phyloP scores from a whole-genome alignment of 2,797 vertebrate species.

The Chaetodon trifasciatus region DNA sequence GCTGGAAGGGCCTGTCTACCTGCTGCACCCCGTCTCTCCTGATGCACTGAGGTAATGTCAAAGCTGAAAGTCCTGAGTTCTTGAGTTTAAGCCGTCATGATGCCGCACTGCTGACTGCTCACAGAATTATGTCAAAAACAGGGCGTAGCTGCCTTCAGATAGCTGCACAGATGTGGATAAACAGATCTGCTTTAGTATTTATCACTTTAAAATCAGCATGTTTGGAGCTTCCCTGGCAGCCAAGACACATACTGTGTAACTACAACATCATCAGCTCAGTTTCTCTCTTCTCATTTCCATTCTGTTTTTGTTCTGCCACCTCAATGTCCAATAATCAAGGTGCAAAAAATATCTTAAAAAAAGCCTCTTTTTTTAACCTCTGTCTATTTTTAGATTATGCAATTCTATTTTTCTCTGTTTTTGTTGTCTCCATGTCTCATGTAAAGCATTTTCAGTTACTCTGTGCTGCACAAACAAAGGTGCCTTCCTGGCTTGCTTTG shows the following conservation, averaged over 20 bases:
- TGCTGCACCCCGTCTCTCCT: background rate
- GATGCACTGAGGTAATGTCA: slow-evolving; percentile 3
- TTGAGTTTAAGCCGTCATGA: background rate
- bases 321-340: background rate
- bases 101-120: background rate
- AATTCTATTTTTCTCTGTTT: background rate
- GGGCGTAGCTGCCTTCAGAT: background rate
- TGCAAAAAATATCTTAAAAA: background rate
- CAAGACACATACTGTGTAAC: background rate
- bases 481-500: background rate
- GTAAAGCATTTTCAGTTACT: background rate
- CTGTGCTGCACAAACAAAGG: background rate
- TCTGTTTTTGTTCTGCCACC: background rate
- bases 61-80: background rate
- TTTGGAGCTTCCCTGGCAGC: background rate
- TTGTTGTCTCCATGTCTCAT: background rate
- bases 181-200: background rate
- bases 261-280: background rate
- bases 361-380: background rate
- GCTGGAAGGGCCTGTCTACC: background rate
- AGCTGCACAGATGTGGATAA: background rate
- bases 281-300: background rate
- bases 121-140: background rate
- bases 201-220: slow-evolving; percentile 1
- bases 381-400: background rate